Evolutionary conservation across 2,888 invertebrate genomes (phyloP), one percentile per base, ranked within the genome.

Genomic region (Willowsia nigromaculata): DNA sequence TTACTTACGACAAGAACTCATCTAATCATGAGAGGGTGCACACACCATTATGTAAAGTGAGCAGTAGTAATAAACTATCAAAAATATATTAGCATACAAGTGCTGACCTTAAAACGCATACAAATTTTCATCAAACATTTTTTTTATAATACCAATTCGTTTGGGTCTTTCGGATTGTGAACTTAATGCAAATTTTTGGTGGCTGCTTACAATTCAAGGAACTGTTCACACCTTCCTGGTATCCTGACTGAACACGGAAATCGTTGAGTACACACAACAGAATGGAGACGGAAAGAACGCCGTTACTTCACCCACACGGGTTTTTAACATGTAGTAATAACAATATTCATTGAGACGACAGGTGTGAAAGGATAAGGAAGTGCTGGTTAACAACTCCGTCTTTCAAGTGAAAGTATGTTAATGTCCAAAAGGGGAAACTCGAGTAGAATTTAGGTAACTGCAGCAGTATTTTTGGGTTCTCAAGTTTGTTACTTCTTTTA

Each of bases 331-430:
- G 7, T 62, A 33, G 7, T 68, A 40, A 40, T 68, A 15, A 11
- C 22, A 5, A 68, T 40, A 18, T 43, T 78, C 50, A 30, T 78
- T 78, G 30, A 50, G 71, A 53, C 53, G 53, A 50, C 76, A 78
- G 53, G 50, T 53, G 50, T 78, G 76, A 78, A 78, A 53, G 53
- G 25, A n/a, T n/a, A 53, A 53, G 76, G 76, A 78, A 78, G 76
- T 78, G 53, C 25, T 50, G 25, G 25, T 47, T 27, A 78, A 53
- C 53, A 53, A 22, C 53, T 53, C n/a, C 53, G 53, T 74, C 53
- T 1, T 5, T 13, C 1, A 47, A 78, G 76, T 78, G 76, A 78
- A 78, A 78, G 76, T 78, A 53, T 53, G 50, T 30, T 53, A 53
- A 53, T 78, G 22, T 15, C 13, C 30, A 15, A n/a, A 25, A 18